phyloP scores from a whole-genome alignment of 2,797 vertebrate species.

The Buphagus erythrorhynchus region DNA sequence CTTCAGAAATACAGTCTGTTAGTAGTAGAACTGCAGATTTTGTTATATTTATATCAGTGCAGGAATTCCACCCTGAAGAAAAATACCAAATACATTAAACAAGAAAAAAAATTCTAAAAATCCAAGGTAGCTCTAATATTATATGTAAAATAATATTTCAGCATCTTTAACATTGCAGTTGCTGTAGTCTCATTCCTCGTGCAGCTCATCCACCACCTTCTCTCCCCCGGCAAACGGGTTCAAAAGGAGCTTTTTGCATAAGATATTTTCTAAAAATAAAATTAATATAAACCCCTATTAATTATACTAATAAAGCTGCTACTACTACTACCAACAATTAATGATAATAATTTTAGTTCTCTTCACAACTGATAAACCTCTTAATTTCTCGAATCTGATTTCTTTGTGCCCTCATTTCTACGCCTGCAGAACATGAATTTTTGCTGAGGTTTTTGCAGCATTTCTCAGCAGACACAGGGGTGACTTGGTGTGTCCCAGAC shows the following conservation, averaged over 20 bases:
- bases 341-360: background rate
- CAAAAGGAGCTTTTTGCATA: background rate
- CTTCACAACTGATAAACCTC: background rate
- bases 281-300: too few species aligned
- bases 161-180: rapidly evolving
- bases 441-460: background rate
- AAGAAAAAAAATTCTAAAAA: background rate
- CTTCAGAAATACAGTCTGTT: background rate
- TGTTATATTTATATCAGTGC: background rate
- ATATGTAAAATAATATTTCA: background rate
- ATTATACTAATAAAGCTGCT: background rate
- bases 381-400: background rate
- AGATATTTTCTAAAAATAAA: background rate
- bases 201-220: background rate
- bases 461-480: background rate
- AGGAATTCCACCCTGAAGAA: background rate
- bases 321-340: rapidly evolving
- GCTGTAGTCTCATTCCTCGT: background rate
- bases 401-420: background rate
- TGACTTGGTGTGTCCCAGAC: background rate
- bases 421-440: rapidly evolving
- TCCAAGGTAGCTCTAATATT: background rate
- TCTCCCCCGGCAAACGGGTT: rapidly evolving
- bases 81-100: background rate
- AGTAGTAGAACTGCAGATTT: background rate